Percentiles rank a stretch among this genome's conserved stretches.
Evolutionary conservation across 2,797 vertebrate genomes (phyloP).

Genomic region (Brachyalestes nurse): DNA sequence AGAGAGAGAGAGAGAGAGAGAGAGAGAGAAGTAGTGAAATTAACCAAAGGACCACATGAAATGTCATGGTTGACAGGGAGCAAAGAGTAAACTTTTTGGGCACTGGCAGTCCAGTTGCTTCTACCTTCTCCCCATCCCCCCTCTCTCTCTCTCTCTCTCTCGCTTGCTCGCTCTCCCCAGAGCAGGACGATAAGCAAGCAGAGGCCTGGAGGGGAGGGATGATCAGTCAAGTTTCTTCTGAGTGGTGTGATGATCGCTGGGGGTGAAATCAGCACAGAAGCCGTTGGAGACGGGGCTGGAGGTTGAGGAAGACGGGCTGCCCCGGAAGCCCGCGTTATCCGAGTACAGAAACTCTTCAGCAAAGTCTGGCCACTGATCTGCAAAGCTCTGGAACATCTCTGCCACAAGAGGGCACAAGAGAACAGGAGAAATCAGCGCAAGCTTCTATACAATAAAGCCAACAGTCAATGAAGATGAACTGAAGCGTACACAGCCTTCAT

Average conservation of each 20-base stretch:
- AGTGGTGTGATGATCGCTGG: constrained; percentile 65
- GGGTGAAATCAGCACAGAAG: constrained; percentile 95
- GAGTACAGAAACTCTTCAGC: constrained; percentile 87
- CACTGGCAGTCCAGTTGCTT: constrained; percentile 41
- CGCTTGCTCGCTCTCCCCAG: constrained; percentile 69
- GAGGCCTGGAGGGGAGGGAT: constrained; percentile 47
- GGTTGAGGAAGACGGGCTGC: constrained; percentile 64
- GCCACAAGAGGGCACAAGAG: constrained; percentile 59
- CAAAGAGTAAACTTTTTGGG: constrained; percentile 65
- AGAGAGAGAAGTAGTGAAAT: too few relatives aligned
- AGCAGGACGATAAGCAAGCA: constrained; percentile 68
- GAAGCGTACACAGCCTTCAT: not conserved
- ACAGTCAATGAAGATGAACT: too few relatives aligned
- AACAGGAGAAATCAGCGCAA: constrained; percentile 1
- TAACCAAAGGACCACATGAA: constrained; percentile 54
- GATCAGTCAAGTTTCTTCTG: constrained; percentile 89
- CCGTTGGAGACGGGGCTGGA: constrained; percentile 77
- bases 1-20: too few relatives aligned
- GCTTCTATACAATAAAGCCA: not conserved
- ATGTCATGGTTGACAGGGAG: constrained; percentile 44
- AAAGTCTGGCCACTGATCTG: constrained; percentile 84
- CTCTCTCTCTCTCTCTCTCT: constrained; percentile 61
- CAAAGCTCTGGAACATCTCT: constrained; percentile 90
- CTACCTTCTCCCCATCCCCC: not conserved
- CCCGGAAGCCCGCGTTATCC: constrained; percentile 75